Evolutionary conservation across 2,797 vertebrate species (phyloP).

Genomic region (Muraenolepis orangiensis): DNA sequence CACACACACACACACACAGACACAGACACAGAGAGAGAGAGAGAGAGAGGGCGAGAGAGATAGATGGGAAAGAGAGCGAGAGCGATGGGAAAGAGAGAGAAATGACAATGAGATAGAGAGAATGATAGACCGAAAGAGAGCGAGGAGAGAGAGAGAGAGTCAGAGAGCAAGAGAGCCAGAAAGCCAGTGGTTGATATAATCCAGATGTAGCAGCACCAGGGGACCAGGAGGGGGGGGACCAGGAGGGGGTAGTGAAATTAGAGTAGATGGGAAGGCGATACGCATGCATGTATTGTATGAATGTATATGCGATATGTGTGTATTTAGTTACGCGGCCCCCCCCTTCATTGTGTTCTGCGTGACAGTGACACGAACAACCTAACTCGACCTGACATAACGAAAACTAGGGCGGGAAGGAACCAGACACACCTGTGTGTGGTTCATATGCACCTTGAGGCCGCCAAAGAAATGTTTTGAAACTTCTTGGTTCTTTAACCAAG

Average conservation of each 20-base stretch:
- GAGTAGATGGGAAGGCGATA: neutral
- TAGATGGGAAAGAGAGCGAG: neutral
- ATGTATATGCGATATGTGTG: neutral
- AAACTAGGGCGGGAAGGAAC: neutral
- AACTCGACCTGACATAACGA: no score
- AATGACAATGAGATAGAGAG: neutral
- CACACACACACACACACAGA: no score
- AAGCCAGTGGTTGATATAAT: constrained; percentile 42
- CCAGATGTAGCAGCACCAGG: constrained; percentile 62
- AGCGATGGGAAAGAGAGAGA: neutral
- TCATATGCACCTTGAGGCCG: neutral
- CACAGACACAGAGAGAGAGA: no score
- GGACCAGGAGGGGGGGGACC: constrained; percentile 32
- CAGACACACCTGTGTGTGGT: neutral
- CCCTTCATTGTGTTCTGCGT: neutral
- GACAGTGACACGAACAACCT: neutral
- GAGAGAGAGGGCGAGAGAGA: neutral
- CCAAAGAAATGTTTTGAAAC: no score
- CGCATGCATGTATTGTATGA: neutral
- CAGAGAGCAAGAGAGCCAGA: neutral
- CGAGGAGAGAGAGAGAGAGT: neutral
- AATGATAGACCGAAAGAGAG: neutral
- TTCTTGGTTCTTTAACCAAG: neutral
- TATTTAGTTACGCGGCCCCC: neutral
- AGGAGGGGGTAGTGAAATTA: constrained; percentile 3